Evolutionary conservation across 2,113 vertebrate species (phyloP).

Genomic region (Charadrius vociferus): DNA sequence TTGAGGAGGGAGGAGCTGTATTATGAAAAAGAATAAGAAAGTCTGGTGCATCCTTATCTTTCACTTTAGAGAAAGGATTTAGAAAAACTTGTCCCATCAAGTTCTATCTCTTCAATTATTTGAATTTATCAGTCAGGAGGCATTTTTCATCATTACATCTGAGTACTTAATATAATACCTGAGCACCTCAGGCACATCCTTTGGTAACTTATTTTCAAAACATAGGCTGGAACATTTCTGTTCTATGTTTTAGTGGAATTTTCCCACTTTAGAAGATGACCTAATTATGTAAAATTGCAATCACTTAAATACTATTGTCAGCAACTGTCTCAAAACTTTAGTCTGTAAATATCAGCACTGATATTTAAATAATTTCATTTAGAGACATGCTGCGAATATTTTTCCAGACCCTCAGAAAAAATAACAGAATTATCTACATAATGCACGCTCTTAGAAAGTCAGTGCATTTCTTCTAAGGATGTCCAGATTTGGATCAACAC

Average conservation of each 20-base stretch:
- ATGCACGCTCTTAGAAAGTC: not conserved
- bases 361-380: not conserved
- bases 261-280: not conserved
- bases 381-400: not conserved
- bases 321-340: not conserved
- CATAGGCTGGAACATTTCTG: not conserved
- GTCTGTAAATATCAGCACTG: not conserved
- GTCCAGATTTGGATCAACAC: not conserved
- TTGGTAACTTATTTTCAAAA: not conserved
- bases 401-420: not conserved
- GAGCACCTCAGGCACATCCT: not conserved
- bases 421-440: not conserved
- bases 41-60: not conserved
- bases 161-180: not conserved
- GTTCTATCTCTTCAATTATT: not conserved
- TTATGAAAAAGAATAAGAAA: not conserved
- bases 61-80: not conserved
- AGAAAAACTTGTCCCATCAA: not conserved
- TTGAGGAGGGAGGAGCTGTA: not conserved
- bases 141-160: not conserved
- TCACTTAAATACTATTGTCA: not conserved
- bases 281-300: not conserved
- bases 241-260: not conserved
- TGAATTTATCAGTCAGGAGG: not conserved
- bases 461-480: not conserved